Percentiles rank a stretch among this genome's conserved stretches.
These are phyloP conservation scores for Carollia perspicillata DNA, from an alignment of 2,113 vertebrate genomes.

Conservation along the genomic window DNA sequence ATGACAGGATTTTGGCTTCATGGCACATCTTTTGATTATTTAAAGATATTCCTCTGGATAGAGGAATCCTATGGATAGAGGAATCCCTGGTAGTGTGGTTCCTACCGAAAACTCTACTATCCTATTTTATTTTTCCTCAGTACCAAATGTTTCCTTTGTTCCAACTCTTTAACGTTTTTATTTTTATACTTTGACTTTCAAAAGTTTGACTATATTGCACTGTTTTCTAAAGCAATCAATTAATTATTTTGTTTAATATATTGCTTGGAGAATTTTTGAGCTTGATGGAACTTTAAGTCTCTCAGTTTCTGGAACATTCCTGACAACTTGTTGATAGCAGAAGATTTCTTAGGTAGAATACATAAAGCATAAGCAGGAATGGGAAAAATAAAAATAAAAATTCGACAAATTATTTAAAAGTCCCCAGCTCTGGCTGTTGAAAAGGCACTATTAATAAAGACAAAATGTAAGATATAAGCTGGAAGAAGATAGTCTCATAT, in stretches of 20 bases:
- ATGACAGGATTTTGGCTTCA: not conserved
- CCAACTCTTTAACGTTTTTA: not conserved
- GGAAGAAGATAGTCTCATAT: not conserved
- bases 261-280: not conserved
- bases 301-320: not conserved
- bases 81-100: not conserved
- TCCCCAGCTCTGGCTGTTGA: not conserved
- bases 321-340: not conserved
- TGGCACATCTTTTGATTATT: not conserved
- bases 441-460: not conserved
- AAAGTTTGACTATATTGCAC: not conserved
- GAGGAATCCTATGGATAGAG: too few species aligned
- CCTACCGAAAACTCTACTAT: not conserved
- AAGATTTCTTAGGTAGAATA: not conserved
- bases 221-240: not conserved
- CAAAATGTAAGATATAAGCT: not conserved
- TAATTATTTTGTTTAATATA: not conserved
- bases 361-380: not conserved
- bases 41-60: not conserved
- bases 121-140: not conserved
- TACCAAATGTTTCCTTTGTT: not conserved
- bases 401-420: not conserved
- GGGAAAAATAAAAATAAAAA: not conserved
- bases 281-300: not conserved
- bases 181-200: not conserved